phyloP scores from a whole-genome alignment of 2,113 vertebrate species.

The Phalacrocorax aristotelis region DNA sequence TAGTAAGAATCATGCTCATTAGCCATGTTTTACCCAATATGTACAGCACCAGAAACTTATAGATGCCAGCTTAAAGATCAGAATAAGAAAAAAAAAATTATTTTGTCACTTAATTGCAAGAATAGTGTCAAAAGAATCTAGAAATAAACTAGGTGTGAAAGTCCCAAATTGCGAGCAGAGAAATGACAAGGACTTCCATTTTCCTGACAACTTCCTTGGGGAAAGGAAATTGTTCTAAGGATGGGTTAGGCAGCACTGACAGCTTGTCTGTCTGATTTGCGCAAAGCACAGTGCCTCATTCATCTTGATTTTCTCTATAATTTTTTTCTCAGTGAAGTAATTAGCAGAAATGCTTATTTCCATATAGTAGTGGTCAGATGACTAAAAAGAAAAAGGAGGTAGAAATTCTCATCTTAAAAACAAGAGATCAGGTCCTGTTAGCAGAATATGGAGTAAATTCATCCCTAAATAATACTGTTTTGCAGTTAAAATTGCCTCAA shows the following conservation, averaged over 20 bases:
- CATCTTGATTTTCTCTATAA: slow-evolving; percentile 41
- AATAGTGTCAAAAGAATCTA: slow-evolving; percentile 59
- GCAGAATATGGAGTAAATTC: background rate
- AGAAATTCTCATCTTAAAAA: background rate
- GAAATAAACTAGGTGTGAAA: slow-evolving; percentile 67
- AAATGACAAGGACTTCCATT: slow-evolving; percentile 72
- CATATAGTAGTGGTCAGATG: slow-evolving; percentile 22
- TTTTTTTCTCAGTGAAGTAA: slow-evolving; percentile 42
- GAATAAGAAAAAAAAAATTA: slow-evolving; percentile 25
- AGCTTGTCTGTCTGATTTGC: slow-evolving; percentile 71
- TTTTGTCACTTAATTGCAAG: slow-evolving; percentile 63
- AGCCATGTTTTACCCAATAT: background rate
- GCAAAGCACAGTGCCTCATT: slow-evolving; percentile 47
- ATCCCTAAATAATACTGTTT: background rate
- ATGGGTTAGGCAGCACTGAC: slow-evolving; percentile 71
- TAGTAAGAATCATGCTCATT: background rate
- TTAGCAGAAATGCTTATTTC: slow-evolving; percentile 59
- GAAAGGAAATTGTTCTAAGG: slow-evolving; percentile 63
- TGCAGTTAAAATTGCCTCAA: background rate
- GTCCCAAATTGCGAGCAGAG: slow-evolving; percentile 59
- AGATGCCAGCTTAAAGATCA: background rate
- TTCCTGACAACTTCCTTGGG: slow-evolving; percentile 70
- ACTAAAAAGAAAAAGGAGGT: background rate
- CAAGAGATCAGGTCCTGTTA: background rate
- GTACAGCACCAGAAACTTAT: background rate